These are phyloP conservation scores for Reinhardtius hippoglossoides DNA, from an alignment of 2,113 vertebrate species.

Conservation along the genomic window DNA sequence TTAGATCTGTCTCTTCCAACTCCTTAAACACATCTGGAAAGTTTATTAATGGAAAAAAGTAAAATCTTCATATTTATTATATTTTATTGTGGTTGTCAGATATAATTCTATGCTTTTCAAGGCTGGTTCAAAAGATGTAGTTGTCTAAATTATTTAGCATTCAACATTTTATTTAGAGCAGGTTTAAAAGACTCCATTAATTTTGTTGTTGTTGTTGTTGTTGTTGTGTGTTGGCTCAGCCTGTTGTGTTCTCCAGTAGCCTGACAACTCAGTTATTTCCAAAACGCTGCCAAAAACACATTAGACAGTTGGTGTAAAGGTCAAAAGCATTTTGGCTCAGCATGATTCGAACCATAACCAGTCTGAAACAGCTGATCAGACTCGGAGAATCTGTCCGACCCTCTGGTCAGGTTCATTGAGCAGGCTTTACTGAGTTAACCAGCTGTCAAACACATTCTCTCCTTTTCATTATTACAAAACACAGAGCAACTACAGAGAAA, in stretches of 20 bases:
- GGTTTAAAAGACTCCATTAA: too few species aligned
- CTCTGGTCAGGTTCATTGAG: conserved; percentile 43
- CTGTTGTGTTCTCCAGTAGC: not conserved
- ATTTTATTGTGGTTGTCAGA: too few species aligned
- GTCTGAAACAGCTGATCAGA: conserved; percentile 40
- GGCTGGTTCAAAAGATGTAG: not conserved
- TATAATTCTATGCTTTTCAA: too few species aligned
- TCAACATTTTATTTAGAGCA: too few species aligned
- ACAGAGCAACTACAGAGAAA: not conserved
- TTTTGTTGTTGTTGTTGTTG: not conserved
- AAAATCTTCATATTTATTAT: too few species aligned
- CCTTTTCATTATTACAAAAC: conserved; percentile 7
- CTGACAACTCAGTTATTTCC: conserved; percentile 1
- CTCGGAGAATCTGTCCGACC: conserved; percentile 51
- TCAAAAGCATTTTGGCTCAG: conserved; percentile 38
- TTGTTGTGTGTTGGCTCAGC: not conserved
- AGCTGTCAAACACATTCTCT: conserved; percentile 46
- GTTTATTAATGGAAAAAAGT: too few species aligned
- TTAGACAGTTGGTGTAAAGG: conserved; percentile 39
- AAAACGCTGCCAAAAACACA: conserved; percentile 18
- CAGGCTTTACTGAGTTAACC: conserved; percentile 35
- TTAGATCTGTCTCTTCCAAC: not conserved
- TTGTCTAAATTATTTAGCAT: not conserved
- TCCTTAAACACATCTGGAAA: too few species aligned
- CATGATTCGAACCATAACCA: conserved; percentile 24